Evolutionary conservation across 2,113 vertebrate species (phyloP).

Genomic region (Bucco capensis): DNA sequence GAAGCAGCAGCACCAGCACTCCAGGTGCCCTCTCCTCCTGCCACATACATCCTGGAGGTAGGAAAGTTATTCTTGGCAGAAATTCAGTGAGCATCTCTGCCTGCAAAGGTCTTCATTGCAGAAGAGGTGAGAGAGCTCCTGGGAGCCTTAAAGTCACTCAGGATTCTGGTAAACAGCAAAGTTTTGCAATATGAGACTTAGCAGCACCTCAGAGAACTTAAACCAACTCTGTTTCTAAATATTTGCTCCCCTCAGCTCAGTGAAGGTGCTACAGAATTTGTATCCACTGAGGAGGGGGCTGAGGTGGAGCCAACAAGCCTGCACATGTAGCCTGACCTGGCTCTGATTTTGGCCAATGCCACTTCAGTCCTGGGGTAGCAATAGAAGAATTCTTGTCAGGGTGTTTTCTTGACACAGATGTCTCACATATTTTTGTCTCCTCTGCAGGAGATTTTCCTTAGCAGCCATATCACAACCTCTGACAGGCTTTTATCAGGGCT

Average conservation of each 20-base stretch:
- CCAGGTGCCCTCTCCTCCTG: background rate
- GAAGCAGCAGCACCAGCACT: background rate
- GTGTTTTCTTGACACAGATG: background rate
- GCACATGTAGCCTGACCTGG: background rate
- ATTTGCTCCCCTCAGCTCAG: background rate
- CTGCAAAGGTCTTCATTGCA: background rate
- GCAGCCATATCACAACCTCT: background rate
- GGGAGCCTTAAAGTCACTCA: background rate
- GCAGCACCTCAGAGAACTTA: slow-evolving; percentile 46
- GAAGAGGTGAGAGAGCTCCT: background rate
- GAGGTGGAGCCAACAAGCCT: background rate
- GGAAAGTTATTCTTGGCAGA: slow-evolving; percentile 57
- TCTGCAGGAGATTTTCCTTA: background rate
- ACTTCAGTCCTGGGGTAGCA: background rate
- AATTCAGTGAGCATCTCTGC: background rate
- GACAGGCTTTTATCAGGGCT: background rate
- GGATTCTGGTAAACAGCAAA: slow-evolving; percentile 32
- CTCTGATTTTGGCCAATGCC: background rate
- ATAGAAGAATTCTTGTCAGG: background rate
- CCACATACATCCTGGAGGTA: accelerated
- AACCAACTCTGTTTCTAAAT: slow-evolving; percentile 41
- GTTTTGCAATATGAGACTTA: background rate
- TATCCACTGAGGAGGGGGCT: background rate
- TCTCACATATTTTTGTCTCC: background rate
- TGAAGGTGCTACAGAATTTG: background rate